Conservation (phyloP, 23 tunicate species). For the Phallusia fumigata region DNA sequence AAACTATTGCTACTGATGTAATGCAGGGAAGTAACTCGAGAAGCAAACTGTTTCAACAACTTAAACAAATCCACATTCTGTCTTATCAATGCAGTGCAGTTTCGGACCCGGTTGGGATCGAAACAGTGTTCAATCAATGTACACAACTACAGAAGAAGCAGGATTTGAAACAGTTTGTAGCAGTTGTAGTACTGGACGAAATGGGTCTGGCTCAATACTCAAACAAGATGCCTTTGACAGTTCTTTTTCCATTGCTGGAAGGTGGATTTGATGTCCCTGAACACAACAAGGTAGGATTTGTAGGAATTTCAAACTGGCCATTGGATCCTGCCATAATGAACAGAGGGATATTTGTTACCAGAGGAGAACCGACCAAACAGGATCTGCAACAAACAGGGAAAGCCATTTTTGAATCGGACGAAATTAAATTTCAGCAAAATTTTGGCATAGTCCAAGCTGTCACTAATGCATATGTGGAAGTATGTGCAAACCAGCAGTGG, state of each 20-base stretch:
- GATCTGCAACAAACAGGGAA: conserved; percentile 45
- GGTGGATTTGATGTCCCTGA: conserved; percentile 23
- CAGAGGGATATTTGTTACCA: conserved; percentile 65
- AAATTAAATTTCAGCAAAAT: conserved; percentile 11
- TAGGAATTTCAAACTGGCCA: conserved; percentile 73
- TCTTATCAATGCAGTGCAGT: conserved; percentile 79
- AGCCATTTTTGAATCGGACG: conserved; percentile 42
- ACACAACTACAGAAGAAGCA: conserved; percentile 58
- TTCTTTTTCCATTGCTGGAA: conserved; percentile 73
- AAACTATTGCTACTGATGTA: conserved; percentile 53
- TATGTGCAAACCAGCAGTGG: conserved; percentile 20
- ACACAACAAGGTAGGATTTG: conserved; percentile 56
- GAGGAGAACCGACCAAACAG: conserved; percentile 38
- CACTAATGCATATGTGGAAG: conserved; percentile 38
- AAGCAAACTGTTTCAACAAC: conserved; percentile 22
- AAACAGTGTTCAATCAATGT: conserved; percentile 64
- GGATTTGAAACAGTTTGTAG: conserved; percentile 42
- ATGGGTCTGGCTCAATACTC: conserved; percentile 81
- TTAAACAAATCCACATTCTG: conserved; percentile 61
- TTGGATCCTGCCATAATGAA: conserved; percentile 72
- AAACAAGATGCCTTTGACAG: conserved; percentile 66
- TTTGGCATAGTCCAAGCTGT: conserved; percentile 8
- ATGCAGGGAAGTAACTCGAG: conserved; percentile 57
- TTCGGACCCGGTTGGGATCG: conserved; percentile 72
- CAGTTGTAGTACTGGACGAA: conserved; percentile 75